These are phyloP conservation scores for Gambusia yucatana DNA, from an alignment of 2,797 vertebrate genomes.

Conservation along the genomic window DNA sequence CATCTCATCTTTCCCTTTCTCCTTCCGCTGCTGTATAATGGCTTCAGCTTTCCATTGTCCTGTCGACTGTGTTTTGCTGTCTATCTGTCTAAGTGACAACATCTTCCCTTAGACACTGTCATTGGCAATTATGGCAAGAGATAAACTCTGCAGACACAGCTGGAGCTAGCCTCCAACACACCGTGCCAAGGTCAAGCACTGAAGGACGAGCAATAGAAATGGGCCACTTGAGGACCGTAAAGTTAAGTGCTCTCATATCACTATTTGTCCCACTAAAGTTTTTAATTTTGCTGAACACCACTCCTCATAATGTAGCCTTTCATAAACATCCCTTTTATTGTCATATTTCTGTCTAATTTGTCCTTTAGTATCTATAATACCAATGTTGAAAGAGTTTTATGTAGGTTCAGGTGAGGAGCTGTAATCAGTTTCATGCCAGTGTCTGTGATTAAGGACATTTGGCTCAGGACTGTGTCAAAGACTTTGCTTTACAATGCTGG, in stretches of 20 bases:
- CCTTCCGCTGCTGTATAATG: constrained; percentile 33
- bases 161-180: constrained; percentile 63
- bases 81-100: constrained; percentile 68
- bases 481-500: constrained; percentile 55
- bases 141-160: constrained; percentile 72
- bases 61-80: constrained; percentile 50
- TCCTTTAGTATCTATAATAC: constrained; percentile 63
- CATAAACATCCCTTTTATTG: constrained; percentile 56
- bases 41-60: constrained; percentile 41
- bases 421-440: constrained; percentile 62
- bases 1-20: constrained; percentile 12
- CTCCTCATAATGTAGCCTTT: constrained; percentile 52
- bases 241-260: constrained; percentile 28
- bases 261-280: constrained; percentile 25
- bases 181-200: constrained; percentile 63
- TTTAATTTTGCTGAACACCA: constrained; percentile 47
- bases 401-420: constrained; percentile 66
- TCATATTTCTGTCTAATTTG: constrained; percentile 40
- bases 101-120: constrained; percentile 68
- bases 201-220: constrained; percentile 63
- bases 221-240: constrained; percentile 57
- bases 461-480: constrained; percentile 57
- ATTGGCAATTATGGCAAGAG: constrained; percentile 70
- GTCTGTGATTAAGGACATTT: constrained; percentile 65
- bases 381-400: constrained; percentile 62